phyloP scores from a whole-genome alignment of 1,140 invertebrate species.

The Galendromus occidentalis region DNA sequence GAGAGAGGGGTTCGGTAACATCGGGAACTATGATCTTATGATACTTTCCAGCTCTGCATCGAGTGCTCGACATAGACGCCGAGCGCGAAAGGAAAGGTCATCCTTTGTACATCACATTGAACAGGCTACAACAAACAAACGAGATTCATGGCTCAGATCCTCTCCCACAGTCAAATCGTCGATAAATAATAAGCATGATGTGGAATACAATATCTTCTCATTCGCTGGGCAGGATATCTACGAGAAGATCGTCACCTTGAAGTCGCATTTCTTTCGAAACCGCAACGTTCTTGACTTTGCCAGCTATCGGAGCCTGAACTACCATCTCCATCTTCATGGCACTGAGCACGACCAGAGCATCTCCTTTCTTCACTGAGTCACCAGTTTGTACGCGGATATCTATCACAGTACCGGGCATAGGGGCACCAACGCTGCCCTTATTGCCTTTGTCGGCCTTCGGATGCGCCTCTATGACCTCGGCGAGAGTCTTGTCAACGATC shows the following conservation, averaged over 20 bases:
- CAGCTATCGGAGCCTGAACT: slow-evolving; percentile 74
- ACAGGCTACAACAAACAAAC: too few relatives aligned
- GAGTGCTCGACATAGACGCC: too few relatives aligned
- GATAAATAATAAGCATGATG: too few relatives aligned
- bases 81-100: too few relatives aligned
- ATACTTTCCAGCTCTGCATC: too few relatives aligned
- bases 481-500: slow-evolving; percentile 71
- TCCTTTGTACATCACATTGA: too few relatives aligned
- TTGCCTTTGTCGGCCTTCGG: slow-evolving; percentile 77
- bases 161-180: too few relatives aligned
- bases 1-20: too few relatives aligned
- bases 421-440: slow-evolving; percentile 77
- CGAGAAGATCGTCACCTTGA: slow-evolving; percentile 81
- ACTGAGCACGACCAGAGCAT: slow-evolving; percentile 73
- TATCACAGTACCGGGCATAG: slow-evolving; percentile 89
- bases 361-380: slow-evolving; percentile 75
- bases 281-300: slow-evolving; percentile 54
- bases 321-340: slow-evolving; percentile 99
- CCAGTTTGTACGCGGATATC: slow-evolving; percentile 54
- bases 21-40: too few relatives aligned
- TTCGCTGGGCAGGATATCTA: slow-evolving; percentile 24
- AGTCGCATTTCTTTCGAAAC: slow-evolving; percentile 70
- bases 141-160: too few relatives aligned
- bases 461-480: slow-evolving; percentile 76
- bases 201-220: neutral